phyloP scores from a whole-genome alignment of 2,113 vertebrate genomes.

The Orientallactaga bullata region DNA sequence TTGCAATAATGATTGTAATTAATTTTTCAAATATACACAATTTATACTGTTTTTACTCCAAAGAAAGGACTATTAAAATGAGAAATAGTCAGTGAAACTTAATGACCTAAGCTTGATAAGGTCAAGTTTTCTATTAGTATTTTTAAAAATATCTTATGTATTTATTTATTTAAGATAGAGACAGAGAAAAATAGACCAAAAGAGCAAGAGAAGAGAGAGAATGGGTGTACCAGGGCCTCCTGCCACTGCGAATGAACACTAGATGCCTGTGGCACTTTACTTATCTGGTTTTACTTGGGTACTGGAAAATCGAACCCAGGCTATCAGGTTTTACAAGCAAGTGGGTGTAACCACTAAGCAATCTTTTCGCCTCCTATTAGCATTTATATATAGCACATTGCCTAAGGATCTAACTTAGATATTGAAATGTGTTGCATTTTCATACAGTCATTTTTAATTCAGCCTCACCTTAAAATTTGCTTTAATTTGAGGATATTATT shows the following conservation, averaged over 20 bases:
- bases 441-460: neutral
- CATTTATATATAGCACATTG: neutral
- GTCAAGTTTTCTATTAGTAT: neutral
- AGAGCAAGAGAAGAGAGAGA: too few relatives aligned
- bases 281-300: too few relatives aligned
- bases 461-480: neutral
- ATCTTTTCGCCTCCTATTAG: neutral
- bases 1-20: neutral
- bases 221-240: too few relatives aligned
- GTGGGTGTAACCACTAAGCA: too few relatives aligned
- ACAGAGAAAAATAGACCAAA: too few relatives aligned
- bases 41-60: neutral
- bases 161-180: too few relatives aligned
- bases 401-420: neutral
- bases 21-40: conserved; percentile 16
- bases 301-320: too few relatives aligned
- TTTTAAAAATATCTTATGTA: neutral
- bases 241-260: too few relatives aligned
- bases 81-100: neutral
- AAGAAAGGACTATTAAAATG: neutral
- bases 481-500: neutral
- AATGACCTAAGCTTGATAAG: neutral
- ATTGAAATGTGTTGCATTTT: neutral
- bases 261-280: too few relatives aligned
- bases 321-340: too few relatives aligned